A percentile compares a stretch with the other conserved stretches of the same genome.
Conservation (phyloP, 2,113 vertebrate genomes). For the Myotis lucifugus region DNA sequence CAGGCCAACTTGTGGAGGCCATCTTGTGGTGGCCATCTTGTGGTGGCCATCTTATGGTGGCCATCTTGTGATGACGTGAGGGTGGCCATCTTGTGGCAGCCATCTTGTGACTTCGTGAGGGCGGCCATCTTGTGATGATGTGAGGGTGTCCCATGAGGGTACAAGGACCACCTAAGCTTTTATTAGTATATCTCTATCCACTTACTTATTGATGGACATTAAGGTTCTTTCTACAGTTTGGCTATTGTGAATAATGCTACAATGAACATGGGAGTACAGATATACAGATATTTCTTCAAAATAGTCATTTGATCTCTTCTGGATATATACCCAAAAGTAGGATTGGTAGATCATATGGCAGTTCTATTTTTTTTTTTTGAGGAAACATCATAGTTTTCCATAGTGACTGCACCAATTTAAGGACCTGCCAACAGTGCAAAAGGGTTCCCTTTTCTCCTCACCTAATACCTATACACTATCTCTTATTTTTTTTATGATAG, state of each 20-base stretch:
- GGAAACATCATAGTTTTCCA: not conserved
- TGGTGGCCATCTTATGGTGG: too few relatives aligned
- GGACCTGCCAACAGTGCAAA: not conserved
- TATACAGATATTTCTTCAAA: not conserved
- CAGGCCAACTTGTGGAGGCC: too few relatives aligned
- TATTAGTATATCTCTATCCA: not conserved
- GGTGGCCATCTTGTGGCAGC: too few relatives aligned
- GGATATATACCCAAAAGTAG: not conserved
- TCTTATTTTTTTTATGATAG: not conserved
- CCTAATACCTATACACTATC: not conserved
- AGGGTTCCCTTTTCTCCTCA: not conserved
- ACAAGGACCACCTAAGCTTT: too few relatives aligned
- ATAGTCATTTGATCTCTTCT: not conserved
- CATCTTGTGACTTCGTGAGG: too few relatives aligned
- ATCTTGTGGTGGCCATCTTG: too few relatives aligned
- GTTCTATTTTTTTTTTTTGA: not conserved
- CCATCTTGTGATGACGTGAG: too few relatives aligned
- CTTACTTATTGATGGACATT: not conserved
- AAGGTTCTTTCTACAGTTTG: not conserved
- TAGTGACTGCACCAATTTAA: not conserved
- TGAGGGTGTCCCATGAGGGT: too few relatives aligned
- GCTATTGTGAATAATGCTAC: not conserved
- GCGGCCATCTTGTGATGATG: too few relatives aligned
- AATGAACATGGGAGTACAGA: not conserved
- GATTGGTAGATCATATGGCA: not conserved